Conservation (phyloP, 2,888 invertebrate species). For the Xanthorhoe spadicearia region DNA sequence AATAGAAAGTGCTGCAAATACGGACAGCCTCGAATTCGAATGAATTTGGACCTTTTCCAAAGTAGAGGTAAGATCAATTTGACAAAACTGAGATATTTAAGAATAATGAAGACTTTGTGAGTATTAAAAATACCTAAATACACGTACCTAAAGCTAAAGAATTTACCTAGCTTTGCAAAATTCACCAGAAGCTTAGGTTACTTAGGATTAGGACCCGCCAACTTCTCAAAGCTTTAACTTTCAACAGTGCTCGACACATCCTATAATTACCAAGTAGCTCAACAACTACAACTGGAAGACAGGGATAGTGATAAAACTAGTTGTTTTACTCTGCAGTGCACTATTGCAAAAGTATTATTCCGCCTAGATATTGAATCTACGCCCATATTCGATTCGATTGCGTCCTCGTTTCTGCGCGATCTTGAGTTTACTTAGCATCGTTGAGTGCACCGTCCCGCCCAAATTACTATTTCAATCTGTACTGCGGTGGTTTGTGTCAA, state of each 20-base stretch:
- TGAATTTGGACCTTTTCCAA: slow-evolving; percentile 3
- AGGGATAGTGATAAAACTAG: not conserved
- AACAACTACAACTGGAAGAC: not conserved
- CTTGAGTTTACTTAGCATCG: slow-evolving; percentile 55
- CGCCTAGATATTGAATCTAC: not conserved
- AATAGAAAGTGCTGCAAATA: slow-evolving; percentile 22
- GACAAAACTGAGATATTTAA: not conserved
- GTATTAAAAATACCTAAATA: no score
- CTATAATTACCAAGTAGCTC: not conserved
- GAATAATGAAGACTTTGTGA: not conserved
- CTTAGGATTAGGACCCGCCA: not conserved
- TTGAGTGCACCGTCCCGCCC: slow-evolving; percentile 57
- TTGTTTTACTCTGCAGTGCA: not conserved
- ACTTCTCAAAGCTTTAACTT: not conserved
- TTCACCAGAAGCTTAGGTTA: not conserved
- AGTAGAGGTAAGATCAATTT: not conserved
- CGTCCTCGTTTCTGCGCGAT: not conserved
- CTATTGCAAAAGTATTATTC: not conserved
- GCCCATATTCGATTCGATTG: not conserved
- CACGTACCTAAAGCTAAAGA: no score
- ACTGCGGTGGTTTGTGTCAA: slow-evolving; percentile 21
- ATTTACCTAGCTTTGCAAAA: not conserved
- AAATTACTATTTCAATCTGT: slow-evolving; percentile 76
- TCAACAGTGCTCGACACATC: not conserved
- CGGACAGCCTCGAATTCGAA: slow-evolving; percentile 4